phyloP scores from a whole-genome alignment of 2,888 invertebrate species.

The Hemaris fuciformis region DNA sequence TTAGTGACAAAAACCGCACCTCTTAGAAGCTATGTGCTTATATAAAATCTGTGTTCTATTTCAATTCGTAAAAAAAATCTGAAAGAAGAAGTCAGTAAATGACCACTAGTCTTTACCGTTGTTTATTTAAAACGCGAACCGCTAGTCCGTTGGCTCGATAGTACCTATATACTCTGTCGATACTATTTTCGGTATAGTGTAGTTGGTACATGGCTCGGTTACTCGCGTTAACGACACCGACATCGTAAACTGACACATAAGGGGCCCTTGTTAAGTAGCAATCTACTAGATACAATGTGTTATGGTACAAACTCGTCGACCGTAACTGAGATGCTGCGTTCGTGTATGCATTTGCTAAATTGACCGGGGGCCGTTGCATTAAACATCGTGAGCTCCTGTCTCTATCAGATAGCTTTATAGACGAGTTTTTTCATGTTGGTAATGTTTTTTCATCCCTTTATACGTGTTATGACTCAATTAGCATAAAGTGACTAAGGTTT shows the following conservation, averaged over 20 bases:
- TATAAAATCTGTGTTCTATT: too few relatives aligned
- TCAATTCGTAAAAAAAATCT: too few relatives aligned
- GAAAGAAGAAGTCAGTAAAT: too few relatives aligned
- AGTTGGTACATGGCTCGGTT: slow-evolving; percentile 19
- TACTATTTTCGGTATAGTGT: slow-evolving; percentile 20
- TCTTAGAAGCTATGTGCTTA: too few relatives aligned
- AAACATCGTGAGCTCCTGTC: slow-evolving; percentile 21
- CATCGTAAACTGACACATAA: slow-evolving; percentile 35
- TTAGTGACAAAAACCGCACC: too few relatives aligned
- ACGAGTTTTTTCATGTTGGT: not conserved
- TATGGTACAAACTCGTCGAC: slow-evolving; percentile 31
- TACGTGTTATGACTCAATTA: not conserved
- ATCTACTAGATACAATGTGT: slow-evolving; percentile 27
- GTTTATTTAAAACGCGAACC: slow-evolving; percentile 9
- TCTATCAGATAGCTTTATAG: not conserved
- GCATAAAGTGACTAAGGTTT: not conserved
- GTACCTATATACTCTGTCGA: slow-evolving; percentile 15
- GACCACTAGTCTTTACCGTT: not conserved
- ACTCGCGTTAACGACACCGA: slow-evolving; percentile 20
- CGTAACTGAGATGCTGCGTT: slow-evolving; percentile 34
- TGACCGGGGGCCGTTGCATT: slow-evolving; percentile 32
- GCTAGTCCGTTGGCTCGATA: slow-evolving; percentile 5
- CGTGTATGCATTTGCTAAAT: slow-evolving; percentile 39
- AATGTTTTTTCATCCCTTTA: not conserved
- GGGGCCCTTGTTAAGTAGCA: slow-evolving; percentile 33